Conservation (phyloP, 1,140 invertebrate species). For the Drosophila nigrodunni region DNA sequence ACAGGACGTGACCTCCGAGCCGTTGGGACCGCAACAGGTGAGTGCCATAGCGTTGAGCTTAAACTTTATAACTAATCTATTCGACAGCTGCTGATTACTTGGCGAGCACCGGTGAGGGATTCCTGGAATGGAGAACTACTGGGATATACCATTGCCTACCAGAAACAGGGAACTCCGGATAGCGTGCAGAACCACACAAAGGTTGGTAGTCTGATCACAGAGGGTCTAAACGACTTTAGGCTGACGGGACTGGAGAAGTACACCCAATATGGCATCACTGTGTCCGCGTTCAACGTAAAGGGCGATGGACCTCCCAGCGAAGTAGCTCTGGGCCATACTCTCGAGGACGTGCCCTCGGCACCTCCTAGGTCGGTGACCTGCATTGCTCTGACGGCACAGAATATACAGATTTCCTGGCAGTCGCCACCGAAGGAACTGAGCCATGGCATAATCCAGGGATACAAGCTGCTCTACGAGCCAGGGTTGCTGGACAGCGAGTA, state of each 20-base stretch:
- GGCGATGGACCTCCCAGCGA: slow-evolving; percentile 91
- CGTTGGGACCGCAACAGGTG: slow-evolving; percentile 90
- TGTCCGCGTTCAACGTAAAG: slow-evolving; percentile 92
- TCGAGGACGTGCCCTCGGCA: slow-evolving; percentile 91
- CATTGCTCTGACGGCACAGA: slow-evolving; percentile 88
- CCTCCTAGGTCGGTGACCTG: slow-evolving; percentile 89
- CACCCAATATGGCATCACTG: slow-evolving; percentile 90
- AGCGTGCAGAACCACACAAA: slow-evolving; percentile 85
- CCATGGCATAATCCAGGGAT: slow-evolving; percentile 92
- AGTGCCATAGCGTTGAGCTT: neutral
- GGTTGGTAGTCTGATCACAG: slow-evolving; percentile 85
- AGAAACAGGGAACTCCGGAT: slow-evolving; percentile 85
- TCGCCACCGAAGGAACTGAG: slow-evolving; percentile 89
- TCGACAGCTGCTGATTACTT: slow-evolving; percentile 88
- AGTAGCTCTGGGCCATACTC: slow-evolving; percentile 89
- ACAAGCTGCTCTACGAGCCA: slow-evolving; percentile 91
- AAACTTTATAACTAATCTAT: neutral
- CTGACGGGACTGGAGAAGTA: slow-evolving; percentile 90
- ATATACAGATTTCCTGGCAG: slow-evolving; percentile 91
- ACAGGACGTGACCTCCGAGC: slow-evolving; percentile 89
- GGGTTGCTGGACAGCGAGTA: slow-evolving; percentile 87
- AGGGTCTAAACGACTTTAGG: slow-evolving; percentile 86
- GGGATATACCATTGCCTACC: slow-evolving; percentile 90
- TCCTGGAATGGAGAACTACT: slow-evolving; percentile 92
- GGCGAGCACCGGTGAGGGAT: slow-evolving; percentile 91